These are phyloP conservation scores for Mythimna vitellina DNA, from an alignment of 2,888 invertebrate genomes.

Conservation along the genomic window DNA sequence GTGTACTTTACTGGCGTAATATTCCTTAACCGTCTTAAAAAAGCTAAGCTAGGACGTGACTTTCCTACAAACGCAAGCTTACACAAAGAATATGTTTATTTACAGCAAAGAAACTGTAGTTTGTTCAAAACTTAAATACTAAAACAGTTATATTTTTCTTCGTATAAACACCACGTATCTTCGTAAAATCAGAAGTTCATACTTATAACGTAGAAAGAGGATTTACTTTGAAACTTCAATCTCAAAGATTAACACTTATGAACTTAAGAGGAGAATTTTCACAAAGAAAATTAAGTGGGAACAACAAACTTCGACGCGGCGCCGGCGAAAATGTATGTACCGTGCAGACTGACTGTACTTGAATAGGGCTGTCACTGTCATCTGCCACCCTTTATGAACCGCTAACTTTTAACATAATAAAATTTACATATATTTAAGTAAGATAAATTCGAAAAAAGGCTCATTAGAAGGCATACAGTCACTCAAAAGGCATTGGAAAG, in stretches of 20 bases:
- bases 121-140: constrained; percentile 50
- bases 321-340: constrained; percentile 58
- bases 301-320: constrained; percentile 65
- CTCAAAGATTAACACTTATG: constrained; percentile 71
- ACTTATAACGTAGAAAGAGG: constrained; percentile 51
- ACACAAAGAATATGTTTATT: constrained; percentile 53
- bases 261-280: constrained; percentile 69
- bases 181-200: constrained; percentile 52
- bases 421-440: too few relatives aligned
- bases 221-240: constrained; percentile 69
- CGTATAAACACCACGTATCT: constrained; percentile 54
- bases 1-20: constrained; percentile 39
- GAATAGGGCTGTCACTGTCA: constrained; percentile 42
- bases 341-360: constrained; percentile 45
- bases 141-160: constrained; percentile 50
- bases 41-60: constrained; percentile 44
- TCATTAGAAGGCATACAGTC: too few relatives aligned
- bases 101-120: constrained; percentile 34
- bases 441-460: too few relatives aligned
- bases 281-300: constrained; percentile 72
- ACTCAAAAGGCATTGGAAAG: too few relatives aligned
- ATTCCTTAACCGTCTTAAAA: constrained; percentile 37
- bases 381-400: constrained; percentile 2
- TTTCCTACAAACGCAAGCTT: constrained; percentile 41
- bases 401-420: constrained; percentile 6